phyloP scores from a whole-genome alignment of 1,140 invertebrate species.

The Drosophila bocqueti region DNA sequence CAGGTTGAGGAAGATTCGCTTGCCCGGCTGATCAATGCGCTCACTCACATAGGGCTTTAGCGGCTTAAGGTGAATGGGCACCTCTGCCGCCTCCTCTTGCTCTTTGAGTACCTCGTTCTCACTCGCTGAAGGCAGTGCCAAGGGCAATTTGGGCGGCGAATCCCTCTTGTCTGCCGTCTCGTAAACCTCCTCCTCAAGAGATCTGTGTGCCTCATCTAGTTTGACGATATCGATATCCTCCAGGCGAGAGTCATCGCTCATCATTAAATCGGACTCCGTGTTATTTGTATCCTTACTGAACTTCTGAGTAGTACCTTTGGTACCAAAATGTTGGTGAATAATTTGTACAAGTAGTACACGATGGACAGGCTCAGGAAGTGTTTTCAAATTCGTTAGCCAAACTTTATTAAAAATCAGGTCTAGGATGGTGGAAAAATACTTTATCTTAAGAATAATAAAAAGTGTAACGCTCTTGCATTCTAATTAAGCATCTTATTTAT shows the following conservation, averaged over 20 bases:
- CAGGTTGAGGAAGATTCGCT: constrained; percentile 78
- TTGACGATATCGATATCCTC: constrained; percentile 82
- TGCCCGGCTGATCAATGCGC: constrained; percentile 60
- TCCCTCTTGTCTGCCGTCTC: constrained; percentile 42
- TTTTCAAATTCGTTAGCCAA: not conserved
- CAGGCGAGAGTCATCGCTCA: constrained; percentile 66
- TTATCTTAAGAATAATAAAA: not conserved
- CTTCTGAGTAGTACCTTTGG: constrained; percentile 9
- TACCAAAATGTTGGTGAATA: constrained; percentile 13
- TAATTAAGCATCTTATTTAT: no score
- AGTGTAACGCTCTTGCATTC: not conserved
- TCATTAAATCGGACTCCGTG: constrained; percentile 60
- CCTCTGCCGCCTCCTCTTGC: constrained; percentile 8
- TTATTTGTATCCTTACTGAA: not conserved
- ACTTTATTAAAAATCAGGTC: no score
- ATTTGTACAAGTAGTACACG: not conserved
- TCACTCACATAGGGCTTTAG: constrained; percentile 76
- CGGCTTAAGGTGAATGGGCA: constrained; percentile 30
- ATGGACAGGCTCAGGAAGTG: constrained; percentile 12
- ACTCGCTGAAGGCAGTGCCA: constrained; percentile 13
- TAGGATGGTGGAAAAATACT: not conserved
- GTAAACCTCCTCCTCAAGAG: constrained; percentile 61
- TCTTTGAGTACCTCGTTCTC: constrained; percentile 71
- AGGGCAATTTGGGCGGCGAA: not conserved
- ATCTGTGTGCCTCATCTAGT: constrained; percentile 53